These are phyloP conservation scores for Hemitrygon akajei DNA, from an alignment of 2,797 vertebrate genomes.

Conservation along the genomic window DNA sequence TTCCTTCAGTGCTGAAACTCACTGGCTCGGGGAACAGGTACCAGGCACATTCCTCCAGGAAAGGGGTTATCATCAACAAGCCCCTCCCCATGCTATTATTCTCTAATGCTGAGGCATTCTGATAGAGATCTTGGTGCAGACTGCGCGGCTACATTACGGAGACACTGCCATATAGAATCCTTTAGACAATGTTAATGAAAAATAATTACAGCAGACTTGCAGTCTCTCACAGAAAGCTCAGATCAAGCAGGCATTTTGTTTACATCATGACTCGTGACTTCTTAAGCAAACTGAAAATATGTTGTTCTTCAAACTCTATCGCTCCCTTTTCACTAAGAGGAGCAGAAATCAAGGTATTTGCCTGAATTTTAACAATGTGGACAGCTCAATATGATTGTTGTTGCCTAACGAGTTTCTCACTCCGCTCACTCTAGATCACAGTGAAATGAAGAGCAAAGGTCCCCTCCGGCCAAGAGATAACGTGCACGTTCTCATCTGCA, in stretches of 20 bases:
- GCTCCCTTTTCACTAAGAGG: not conserved
- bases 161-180: not conserved
- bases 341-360: not conserved
- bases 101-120: not conserved
- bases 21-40: not conserved
- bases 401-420: accelerated
- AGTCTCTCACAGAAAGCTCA: not conserved
- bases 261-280: not conserved
- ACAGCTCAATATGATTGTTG: not conserved
- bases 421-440: constrained; percentile 66
- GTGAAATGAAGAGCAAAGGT: constrained; percentile 74
- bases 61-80: not conserved
- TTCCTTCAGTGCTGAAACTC: not conserved
- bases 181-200: constrained; percentile 15
- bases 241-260: not conserved
- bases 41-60: not conserved
- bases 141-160: not conserved
- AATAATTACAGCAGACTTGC: constrained; percentile 19
- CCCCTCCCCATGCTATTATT: not conserved
- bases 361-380: not conserved
- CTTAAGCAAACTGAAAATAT: not conserved
- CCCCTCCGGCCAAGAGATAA: constrained; percentile 74
- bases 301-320: not conserved
- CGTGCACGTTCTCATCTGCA: constrained; percentile 82
- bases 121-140: constrained; percentile 18